Evolutionary conservation across 2,797 vertebrate species (phyloP), one percentile per base, ranked within the genome.

Genomic region (Ciconia nigra): DNA sequence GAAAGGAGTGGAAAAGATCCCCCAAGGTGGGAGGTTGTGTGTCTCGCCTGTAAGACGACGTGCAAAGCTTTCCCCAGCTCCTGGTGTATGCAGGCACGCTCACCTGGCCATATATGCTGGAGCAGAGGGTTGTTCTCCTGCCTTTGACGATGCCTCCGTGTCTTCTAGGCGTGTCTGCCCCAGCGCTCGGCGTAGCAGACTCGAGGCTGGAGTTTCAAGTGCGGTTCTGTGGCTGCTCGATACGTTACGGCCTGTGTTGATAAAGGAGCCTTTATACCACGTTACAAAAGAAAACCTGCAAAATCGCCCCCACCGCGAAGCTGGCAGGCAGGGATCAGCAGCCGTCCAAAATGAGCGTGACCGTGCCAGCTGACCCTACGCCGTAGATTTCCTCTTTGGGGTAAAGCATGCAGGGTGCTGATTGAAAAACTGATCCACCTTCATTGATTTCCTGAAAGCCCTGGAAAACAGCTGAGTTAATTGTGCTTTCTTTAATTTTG

Each of bases 121-220:
- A 62, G 86, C 7, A 1, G 35, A 26, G 78, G 51, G 44, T 26
- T 26, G 24, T 72, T 63, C 13, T 62, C 29, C 85, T 73, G 31
- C 39, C 47, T 78, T 84, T 31, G 21, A 39, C 1, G 4, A 24
- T 17, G 5, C 70, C 55, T 66, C 44, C 3, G 1, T 52, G 70
- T 57, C 86, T 62, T 20, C 33, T 20, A 25, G 44, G n/a, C 1
- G 4, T 6, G 28, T 51, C 39, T 37, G 44, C 24, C 57, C n/a
- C 41, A 26, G 41, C 4, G 1, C 28, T 41, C 3, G 2, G 15
- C 1, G 0, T 26, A 47, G 37, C 35, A 54, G 21, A 13, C 0
- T 2, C 0, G 5, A 57, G 55, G 55, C 78, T 46, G 57, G 59
- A 44, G 28, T 49, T 79, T 14, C 1, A 3, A 79, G 61, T 54